phyloP scores from a whole-genome alignment of 2,797 vertebrate species.

The Podarcis siculus region DNA sequence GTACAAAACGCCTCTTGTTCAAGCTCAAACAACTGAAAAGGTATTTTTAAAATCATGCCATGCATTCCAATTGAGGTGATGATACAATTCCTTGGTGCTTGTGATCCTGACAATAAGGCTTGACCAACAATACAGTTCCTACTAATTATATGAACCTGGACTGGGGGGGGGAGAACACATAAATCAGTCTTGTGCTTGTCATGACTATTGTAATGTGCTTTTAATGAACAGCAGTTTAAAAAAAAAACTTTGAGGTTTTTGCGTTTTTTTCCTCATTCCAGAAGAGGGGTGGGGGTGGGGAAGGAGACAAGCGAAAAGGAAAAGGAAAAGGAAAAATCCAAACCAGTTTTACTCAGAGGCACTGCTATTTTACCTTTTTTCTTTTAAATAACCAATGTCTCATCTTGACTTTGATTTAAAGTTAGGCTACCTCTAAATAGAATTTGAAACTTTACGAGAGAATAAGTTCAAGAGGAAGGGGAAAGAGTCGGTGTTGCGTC shows the following conservation, averaged over 20 bases:
- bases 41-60: constrained; percentile 1
- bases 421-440: neutral
- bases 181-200: neutral
- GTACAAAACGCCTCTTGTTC: neutral
- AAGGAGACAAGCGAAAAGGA: neutral
- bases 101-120: neutral
- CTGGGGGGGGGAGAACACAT: neutral
- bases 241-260: neutral
- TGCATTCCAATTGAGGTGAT: constrained; percentile 14
- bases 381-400: neutral
- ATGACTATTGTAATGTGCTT: neutral
- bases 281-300: no score
- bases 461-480: neutral
- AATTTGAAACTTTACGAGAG: neutral
- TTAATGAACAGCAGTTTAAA: neutral
- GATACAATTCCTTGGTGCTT: neutral
- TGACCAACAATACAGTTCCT: neutral
- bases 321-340: no score
- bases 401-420: constrained; percentile 8
- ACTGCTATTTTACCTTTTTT: neutral
- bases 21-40: neutral
- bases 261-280: neutral
- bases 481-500: neutral
- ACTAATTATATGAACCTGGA: neutral
- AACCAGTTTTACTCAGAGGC: neutral